Evolutionary conservation across 2,113 vertebrate species (phyloP).

Genomic region (Clarias macrocephalus): DNA sequence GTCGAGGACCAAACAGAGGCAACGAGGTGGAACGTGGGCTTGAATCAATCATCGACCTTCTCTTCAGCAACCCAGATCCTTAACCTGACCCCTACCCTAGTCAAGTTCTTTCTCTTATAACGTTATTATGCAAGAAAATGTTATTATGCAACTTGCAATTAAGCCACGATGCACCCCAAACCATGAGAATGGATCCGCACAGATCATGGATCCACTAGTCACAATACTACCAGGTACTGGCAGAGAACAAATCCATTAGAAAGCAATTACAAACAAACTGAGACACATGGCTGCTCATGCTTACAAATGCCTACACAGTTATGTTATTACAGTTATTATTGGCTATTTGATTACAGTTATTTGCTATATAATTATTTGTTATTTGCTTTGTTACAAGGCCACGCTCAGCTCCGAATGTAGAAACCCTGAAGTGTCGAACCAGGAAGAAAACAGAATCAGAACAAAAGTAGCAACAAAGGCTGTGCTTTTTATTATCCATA

Average conservation of each 20-base stretch:
- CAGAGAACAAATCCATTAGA: constrained; percentile 27
- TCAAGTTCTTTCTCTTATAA: no score
- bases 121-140: no score
- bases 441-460: background rate
- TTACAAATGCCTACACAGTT: constrained; percentile 19
- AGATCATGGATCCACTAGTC: background rate
- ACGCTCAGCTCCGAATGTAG: background rate
- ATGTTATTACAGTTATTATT: background rate
- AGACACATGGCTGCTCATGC: background rate
- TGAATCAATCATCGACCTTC: no score
- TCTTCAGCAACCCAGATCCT: no score
- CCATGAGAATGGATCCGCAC: no score
- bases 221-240: constrained; percentile 25
- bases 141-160: no score
- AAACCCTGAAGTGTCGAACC: background rate
- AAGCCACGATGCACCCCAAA: no score
- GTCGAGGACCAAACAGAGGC: no score
- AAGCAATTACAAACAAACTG: constrained; percentile 7
- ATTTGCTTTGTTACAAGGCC: background rate
- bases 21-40: no score
- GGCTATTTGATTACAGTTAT: background rate
- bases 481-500: constrained; percentile 10
- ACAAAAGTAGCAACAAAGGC: constrained; percentile 14
- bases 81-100: no score
- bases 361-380: background rate